A percentile compares a stretch with the other conserved stretches of the same genome.
Evolutionary conservation across 2,888 invertebrate genomes (phyloP).

Genomic region (Machimus atricapillus): DNA sequence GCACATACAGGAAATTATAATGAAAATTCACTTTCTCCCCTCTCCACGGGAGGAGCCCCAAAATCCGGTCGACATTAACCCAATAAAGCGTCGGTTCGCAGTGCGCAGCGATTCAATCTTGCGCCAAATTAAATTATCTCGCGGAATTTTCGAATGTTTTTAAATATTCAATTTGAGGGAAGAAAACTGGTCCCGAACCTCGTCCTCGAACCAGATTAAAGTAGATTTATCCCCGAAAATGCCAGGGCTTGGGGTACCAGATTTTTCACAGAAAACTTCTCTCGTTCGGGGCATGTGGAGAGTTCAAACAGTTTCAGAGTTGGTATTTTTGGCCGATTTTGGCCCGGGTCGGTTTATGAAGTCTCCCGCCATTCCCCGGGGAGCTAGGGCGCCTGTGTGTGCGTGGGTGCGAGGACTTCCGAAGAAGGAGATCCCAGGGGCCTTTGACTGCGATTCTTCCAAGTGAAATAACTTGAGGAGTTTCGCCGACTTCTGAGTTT

Average conservation of each 20-base stretch:
- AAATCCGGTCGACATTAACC: constrained; percentile 3
- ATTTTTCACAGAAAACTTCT: constrained; percentile 2
- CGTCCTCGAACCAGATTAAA: neutral
- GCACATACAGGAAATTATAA: constrained; percentile 10
- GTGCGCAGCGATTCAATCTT: neutral
- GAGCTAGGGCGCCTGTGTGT: neutral
- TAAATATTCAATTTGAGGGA: neutral
- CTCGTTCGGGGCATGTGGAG: neutral
- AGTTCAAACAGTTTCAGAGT: neutral
- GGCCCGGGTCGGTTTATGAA: neutral
- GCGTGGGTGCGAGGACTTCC: neutral
- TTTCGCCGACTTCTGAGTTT: constrained; percentile 34
- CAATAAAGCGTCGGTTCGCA: constrained; percentile 5
- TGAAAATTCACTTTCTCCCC: constrained; percentile 12
- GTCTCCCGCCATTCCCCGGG: neutral
- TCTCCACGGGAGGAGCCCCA: neutral
- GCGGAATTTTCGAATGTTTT: constrained; percentile 14
- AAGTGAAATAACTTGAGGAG: constrained; percentile 30
- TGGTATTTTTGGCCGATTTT: constrained; percentile 18
- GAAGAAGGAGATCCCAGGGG: neutral
- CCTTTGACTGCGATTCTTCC: constrained; percentile 13
- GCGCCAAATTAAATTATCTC: constrained; percentile 18
- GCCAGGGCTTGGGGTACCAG: neutral
- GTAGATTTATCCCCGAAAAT: neutral
- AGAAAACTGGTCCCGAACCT: neutral